Conservation (phyloP, 1,140 invertebrate species). For the Hormaphis cornu region DNA sequence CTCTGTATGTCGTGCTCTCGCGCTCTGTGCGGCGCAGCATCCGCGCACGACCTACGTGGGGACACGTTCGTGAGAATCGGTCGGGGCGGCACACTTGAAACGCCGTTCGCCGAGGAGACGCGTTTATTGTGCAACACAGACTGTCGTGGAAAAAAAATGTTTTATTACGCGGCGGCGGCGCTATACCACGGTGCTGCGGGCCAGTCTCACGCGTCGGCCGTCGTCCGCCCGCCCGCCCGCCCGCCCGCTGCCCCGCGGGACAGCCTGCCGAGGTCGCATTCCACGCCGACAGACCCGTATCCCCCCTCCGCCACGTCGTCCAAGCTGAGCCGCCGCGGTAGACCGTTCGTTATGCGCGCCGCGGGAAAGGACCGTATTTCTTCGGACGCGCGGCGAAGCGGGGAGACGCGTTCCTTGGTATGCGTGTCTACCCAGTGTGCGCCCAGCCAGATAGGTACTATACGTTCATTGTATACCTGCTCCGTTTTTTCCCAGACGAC, state of each 20-base stretch:
- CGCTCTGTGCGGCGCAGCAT: too few relatives aligned
- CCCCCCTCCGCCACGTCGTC: not conserved
- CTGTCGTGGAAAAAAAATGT: not conserved
- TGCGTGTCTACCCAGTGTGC: not conserved
- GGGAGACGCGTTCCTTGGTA: not conserved
- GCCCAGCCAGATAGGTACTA: not conserved
- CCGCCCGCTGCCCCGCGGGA: slow-evolving; percentile 5
- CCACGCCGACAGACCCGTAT: slow-evolving; percentile 22
- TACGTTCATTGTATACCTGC: not conserved
- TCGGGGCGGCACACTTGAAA: slow-evolving; percentile 29
- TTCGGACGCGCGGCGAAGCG: not conserved
- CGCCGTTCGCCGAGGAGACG: not conserved
- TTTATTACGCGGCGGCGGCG: not conserved
- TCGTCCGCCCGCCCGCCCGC: not conserved
- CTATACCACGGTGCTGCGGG: not conserved
- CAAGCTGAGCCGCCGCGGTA: not conserved
- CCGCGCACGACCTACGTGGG: too few relatives aligned
- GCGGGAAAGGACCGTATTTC: slow-evolving; percentile 17
- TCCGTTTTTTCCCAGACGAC: too few relatives aligned
- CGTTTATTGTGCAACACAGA: not conserved
- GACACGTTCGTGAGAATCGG: too few relatives aligned
- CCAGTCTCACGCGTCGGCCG: not conserved
- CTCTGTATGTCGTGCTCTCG: too few relatives aligned
- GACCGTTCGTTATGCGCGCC: too few relatives aligned
- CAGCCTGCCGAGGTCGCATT: slow-evolving; percentile 27